These are phyloP conservation scores for Protobothrops mucrosquamatus DNA, from an alignment of 2,113 vertebrate genomes.

Conservation along the genomic window DNA sequence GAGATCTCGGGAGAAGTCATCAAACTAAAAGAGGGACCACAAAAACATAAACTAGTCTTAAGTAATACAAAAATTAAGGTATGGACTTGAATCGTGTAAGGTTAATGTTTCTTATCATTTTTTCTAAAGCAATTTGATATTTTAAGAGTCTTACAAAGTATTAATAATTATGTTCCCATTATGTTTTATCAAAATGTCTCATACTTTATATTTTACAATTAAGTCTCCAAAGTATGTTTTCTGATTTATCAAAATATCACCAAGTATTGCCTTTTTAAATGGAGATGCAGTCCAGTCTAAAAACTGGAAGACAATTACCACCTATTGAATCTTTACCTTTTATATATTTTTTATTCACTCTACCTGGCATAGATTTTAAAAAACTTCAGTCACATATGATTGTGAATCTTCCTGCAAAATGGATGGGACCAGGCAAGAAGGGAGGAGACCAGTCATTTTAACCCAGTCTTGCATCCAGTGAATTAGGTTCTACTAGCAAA, in stretches of 20 bases:
- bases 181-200: not conserved
- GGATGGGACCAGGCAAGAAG: not conserved
- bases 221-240: not conserved
- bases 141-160: not conserved
- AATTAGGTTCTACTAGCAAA: not conserved
- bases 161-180: not conserved
- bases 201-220: not conserved
- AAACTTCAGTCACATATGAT: not conserved
- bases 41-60: not conserved
- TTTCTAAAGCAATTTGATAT: not conserved
- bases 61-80: not conserved
- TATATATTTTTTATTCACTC: not conserved
- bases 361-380: not conserved
- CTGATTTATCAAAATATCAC: not conserved
- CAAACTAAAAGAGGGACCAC: conserved; percentile 76
- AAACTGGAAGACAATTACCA: not conserved
- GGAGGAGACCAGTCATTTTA: not conserved
- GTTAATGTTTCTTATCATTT: not conserved
- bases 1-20: conserved; percentile 93
- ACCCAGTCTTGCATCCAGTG: not conserved
- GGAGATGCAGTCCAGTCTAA: not conserved
- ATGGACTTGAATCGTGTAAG: not conserved
- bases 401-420: not conserved
- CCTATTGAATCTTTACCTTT: not conserved
- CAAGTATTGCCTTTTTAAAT: not conserved